These are phyloP conservation scores for Lagodon rhomboides DNA, from an alignment of 2,797 vertebrate species.

Conservation along the genomic window DNA sequence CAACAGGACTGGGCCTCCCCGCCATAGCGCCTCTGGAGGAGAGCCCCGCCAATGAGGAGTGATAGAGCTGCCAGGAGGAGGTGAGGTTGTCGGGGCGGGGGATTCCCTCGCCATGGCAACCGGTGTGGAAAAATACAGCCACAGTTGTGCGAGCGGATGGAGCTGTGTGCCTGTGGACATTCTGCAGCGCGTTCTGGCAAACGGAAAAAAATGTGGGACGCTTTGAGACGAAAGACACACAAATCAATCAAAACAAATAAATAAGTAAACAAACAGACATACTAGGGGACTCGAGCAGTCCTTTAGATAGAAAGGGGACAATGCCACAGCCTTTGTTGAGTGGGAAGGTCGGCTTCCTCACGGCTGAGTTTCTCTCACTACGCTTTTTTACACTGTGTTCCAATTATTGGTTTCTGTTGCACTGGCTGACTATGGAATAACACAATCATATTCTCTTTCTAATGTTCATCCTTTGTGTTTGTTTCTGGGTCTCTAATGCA, in stretches of 20 bases:
- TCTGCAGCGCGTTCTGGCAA: constrained; percentile 76
- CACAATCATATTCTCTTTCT: constrained; percentile 80
- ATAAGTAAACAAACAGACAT: constrained; percentile 80
- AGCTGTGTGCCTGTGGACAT: constrained; percentile 74
- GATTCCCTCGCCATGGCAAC: constrained; percentile 81
- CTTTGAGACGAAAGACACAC: constrained; percentile 74
- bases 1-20: constrained; percentile 91
- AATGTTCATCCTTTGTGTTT: constrained; percentile 79
- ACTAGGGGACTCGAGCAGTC: constrained; percentile 80
- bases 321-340: constrained; percentile 93
- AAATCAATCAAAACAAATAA: constrained; percentile 86
- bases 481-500: constrained; percentile 80
- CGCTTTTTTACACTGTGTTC: constrained; percentile 99
- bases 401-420: constrained; percentile 95
- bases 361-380: constrained; percentile 96
- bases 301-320: constrained; percentile 85
- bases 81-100: constrained; percentile 68
- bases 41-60: constrained; percentile 93
- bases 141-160: constrained; percentile 73
- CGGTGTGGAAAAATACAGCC: constrained; percentile 79
- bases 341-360: constrained; percentile 87
- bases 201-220: constrained; percentile 68
- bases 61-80: constrained; percentile 79
- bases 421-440: constrained; percentile 95
- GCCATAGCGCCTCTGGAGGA: constrained; percentile 92